Conservation (phyloP, 1,140 invertebrate genomes). For the Bombus waltoni region DNA sequence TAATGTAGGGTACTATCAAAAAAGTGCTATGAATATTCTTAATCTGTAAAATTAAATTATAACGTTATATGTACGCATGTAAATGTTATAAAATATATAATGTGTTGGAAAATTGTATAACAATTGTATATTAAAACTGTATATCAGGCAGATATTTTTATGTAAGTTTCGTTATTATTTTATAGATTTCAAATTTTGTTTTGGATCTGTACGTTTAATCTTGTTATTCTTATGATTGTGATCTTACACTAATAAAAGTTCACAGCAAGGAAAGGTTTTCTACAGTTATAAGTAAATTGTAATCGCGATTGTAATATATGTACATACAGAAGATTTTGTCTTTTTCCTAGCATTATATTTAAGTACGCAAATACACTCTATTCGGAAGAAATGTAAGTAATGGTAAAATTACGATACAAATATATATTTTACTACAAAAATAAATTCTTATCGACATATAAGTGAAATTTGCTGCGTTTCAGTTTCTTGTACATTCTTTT, state of each 20-base stretch:
- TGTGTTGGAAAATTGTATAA: not conserved
- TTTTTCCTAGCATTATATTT: not conserved
- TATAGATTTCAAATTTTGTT: not conserved
- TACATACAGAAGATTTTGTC: not conserved
- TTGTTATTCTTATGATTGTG: constrained; percentile 14
- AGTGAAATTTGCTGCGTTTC: constrained; percentile 43
- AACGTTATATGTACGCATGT: not conserved
- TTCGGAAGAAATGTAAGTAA: constrained; percentile 39
- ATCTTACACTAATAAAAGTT: not conserved
- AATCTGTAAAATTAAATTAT: not conserved
- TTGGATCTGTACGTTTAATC: not conserved
- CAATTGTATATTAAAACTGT: not conserved
- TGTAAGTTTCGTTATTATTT: not conserved
- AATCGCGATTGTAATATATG: not conserved
- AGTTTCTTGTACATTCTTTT: constrained; percentile 7
- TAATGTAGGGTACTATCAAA: not conserved
- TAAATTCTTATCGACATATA: constrained; percentile 14
- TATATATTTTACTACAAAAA: not conserved
- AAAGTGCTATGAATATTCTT: not conserved
- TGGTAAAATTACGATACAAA: not conserved
- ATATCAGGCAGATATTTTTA: not conserved
- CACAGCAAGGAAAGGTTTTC: not conserved
- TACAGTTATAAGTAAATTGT: not conserved
- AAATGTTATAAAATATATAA: not conserved
- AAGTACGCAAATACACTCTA: not conserved